Percentiles rank a stretch among this genome's conserved stretches.
Conservation (phyloP, 2,888 invertebrate species). For the Bugulina stolonifera region DNA sequence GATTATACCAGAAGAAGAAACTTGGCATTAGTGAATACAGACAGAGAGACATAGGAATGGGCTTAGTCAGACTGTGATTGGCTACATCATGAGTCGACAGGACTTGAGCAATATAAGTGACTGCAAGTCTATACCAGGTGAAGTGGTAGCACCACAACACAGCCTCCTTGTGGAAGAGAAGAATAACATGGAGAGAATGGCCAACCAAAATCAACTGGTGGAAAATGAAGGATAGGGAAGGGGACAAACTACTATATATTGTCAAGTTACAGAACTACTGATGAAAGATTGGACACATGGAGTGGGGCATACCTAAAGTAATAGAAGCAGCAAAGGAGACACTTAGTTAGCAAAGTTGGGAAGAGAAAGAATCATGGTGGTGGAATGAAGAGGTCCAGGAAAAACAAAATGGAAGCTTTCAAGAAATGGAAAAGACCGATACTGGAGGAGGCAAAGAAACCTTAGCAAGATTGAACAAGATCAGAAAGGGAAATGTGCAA, state of each 20-base stretch:
- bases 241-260: not conserved
- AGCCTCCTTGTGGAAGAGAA: not conserved
- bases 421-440: slow-evolving; percentile 2
- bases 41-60: not conserved
- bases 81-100: not conserved
- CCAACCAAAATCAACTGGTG: slow-evolving; percentile 10
- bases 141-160: slow-evolving; percentile 6
- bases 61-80: not conserved
- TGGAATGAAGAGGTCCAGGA: slow-evolving; percentile 11
- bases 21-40: no score
- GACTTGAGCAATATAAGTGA: not conserved
- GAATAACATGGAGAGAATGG: not conserved
- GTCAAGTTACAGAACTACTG: not conserved
- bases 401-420: slow-evolving; percentile 7
- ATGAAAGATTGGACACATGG: slow-evolving; percentile 6
- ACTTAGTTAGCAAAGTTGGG: not conserved
- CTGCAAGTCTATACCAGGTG: slow-evolving; percentile 1
- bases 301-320: not conserved
- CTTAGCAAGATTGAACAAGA: not conserved
- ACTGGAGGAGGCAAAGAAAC: not conserved
- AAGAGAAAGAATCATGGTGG: slow-evolving; percentile 18
- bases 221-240: slow-evolving; percentile 2
- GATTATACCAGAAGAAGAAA: no score
- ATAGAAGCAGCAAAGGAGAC: not conserved
- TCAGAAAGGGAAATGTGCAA: slow-evolving; percentile 18